Evolutionary conservation across 2,113 vertebrate genomes (phyloP), one percentile per base, ranked within the genome.

Genomic region (Sylvietta virens): DNA sequence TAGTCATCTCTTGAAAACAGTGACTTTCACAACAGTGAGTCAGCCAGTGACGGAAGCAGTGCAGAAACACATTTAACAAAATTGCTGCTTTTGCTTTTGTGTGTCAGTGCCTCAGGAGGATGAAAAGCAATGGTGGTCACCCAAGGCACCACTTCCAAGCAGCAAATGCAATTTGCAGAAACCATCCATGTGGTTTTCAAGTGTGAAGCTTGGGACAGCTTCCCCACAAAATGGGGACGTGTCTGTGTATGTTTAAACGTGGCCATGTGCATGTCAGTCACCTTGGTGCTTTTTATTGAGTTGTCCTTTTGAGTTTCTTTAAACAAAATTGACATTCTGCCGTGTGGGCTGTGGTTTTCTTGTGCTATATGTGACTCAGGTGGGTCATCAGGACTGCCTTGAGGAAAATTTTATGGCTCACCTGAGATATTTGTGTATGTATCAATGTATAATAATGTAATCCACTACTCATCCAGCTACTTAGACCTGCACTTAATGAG

Each of bases 21-120:
- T 53, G 74, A 90, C 78, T 78, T 94, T 91, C 81, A 85, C 56
- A 94, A 37, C 48, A 69, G 47, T 81, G 86, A 88, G 71, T 94
- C 90, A 90, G 48, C 30, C 53, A 26, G 61, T 39, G 74, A 82
- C 0, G 1, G 65, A 77, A 82, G 47, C 58, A 50, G 11, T 31
- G 69, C 50, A 62, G 72, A 70, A 90, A n/a, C 30, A 15, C 28
- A 56, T 82, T 33, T 20, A 77, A 57, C 13, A 57, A 72, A 87
- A 69, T 18, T 1, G 0, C 20, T n/a, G 26, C 45, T 61, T 78
- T 81, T 64, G 33, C 40, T 58, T 87, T 72, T 50, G 31, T 60
- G 47, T 42, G 22, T 28, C 51, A 44, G 27, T 24, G 28, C 56
- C 78, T 74, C 61, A 44, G 15, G 79, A 28, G 48, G 31, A n/a